A percentile compares a stretch with the other conserved stretches of the same genome.
Conservation (phyloP, 2,888 invertebrate species). For the Ophioninae sp. region DNA sequence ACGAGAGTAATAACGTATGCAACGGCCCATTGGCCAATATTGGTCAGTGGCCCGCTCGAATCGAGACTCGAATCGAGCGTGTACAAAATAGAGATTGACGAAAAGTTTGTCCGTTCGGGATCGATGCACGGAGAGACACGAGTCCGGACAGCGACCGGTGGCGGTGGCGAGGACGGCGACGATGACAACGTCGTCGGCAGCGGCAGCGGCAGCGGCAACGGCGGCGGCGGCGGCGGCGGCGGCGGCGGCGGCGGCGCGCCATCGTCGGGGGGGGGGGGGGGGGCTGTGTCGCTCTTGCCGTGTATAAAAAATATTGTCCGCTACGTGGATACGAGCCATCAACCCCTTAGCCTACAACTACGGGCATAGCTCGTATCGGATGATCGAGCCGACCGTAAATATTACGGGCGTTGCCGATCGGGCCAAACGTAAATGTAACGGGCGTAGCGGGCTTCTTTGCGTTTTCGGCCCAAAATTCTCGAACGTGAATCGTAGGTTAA, state of each 20-base stretch:
- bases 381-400: no score
- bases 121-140: neutral
- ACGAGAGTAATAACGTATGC: neutral
- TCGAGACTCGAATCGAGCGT: neutral
- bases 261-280: neutral
- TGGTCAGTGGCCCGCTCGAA: no score
- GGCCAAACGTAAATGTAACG: no score
- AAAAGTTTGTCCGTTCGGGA: neutral
- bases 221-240: neutral
- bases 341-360: no score
- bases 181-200: no score
- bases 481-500: neutral
- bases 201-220: neutral
- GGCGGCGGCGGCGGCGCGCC: neutral
- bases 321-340: neutral
- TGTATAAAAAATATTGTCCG: neutral
- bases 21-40: neutral
- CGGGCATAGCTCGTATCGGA: no score
- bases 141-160: neutral
- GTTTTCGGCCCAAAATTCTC: no score
- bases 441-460: no score
- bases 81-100: conserved; percentile 42
- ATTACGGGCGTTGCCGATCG: no score
- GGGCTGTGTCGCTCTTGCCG: neutral
- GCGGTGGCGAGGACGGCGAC: neutral